Evolutionary conservation across 2,888 invertebrate species (phyloP).

Genomic region (Limenitis camilla): DNA sequence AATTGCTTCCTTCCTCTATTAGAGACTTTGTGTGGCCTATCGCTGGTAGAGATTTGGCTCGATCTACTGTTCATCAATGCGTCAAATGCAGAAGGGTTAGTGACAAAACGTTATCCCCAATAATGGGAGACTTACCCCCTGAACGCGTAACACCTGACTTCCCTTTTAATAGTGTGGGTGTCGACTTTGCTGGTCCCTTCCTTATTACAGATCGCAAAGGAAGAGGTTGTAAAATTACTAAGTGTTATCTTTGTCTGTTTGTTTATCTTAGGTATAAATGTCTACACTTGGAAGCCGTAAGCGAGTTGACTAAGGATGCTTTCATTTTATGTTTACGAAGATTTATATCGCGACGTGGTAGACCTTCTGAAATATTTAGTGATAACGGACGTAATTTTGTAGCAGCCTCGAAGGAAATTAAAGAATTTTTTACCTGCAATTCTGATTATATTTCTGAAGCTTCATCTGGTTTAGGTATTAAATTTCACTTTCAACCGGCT

Average conservation of each 20-base stretch:
- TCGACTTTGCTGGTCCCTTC: conserved; percentile 7
- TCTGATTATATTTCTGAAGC: not conserved
- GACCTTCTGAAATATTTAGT: not conserved
- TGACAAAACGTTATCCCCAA: not conserved
- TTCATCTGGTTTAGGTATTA: not conserved
- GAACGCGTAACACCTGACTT: not conserved
- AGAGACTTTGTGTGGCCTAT: conserved; percentile 17
- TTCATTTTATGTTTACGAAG: not conserved
- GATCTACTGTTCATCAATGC: conserved; percentile 4
- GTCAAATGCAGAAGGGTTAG: not conserved
- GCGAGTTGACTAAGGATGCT: not conserved
- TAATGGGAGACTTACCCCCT: conserved; percentile 8
- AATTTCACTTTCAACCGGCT: not conserved
- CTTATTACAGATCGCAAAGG: conserved; percentile 4
- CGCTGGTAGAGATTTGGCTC: conserved; percentile 16
- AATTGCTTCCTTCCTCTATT: conserved; percentile 10
- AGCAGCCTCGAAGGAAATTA: not conserved
- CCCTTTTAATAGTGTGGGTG: not conserved
- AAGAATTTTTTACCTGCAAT: not conserved
- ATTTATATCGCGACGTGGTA: not conserved
- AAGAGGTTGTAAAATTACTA: not conserved
- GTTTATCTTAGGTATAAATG: not conserved
- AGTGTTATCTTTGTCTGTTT: not conserved
- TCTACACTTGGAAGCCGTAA: not conserved
- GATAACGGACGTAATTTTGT: not conserved